Percentiles rank a stretch among this genome's conserved stretches.
These are phyloP conservation scores for Epinotia bilunana DNA, from an alignment of 2,888 invertebrate species.

Conservation along the genomic window DNA sequence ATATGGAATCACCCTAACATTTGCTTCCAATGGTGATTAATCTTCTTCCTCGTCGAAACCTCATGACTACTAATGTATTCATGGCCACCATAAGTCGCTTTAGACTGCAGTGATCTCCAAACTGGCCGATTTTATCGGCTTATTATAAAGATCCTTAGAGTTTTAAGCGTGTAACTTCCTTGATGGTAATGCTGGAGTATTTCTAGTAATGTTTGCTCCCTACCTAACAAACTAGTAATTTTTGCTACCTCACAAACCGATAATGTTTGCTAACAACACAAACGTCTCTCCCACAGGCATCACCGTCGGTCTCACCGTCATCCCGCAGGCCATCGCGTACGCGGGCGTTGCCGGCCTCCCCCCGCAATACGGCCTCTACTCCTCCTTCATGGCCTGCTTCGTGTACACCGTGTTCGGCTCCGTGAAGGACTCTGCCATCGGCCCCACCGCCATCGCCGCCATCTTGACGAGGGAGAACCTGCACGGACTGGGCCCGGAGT, in stretches of 20 bases:
- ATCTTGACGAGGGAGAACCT: slow-evolving; percentile 90
- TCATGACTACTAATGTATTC: no score
- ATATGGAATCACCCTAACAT: no score
- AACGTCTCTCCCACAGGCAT: slow-evolving; percentile 62
- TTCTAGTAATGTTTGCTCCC: neutral
- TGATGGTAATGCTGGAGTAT: no score
- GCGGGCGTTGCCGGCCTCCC: slow-evolving; percentile 91
- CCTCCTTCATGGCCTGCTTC: slow-evolving; percentile 97
- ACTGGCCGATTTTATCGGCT: no score
- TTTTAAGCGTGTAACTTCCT: no score
- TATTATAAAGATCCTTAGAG: no score
- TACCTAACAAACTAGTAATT: neutral
- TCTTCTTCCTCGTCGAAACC: no score
- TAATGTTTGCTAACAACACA: neutral
- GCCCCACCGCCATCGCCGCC: slow-evolving; percentile 94
- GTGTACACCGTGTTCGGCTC: slow-evolving; percentile 95
- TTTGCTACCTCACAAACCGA: neutral
- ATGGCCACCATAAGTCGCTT: no score
- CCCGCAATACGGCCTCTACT: slow-evolving; percentile 94
- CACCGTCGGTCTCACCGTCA: slow-evolving; percentile 91
- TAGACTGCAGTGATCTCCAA: no score
- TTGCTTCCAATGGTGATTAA: no score
- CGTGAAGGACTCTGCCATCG: slow-evolving; percentile 88
- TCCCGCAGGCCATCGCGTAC: slow-evolving; percentile 94
- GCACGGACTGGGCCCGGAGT: slow-evolving; percentile 88